phyloP scores from a whole-genome alignment of 2,888 invertebrate species.

The Drosophila sordidula region DNA sequence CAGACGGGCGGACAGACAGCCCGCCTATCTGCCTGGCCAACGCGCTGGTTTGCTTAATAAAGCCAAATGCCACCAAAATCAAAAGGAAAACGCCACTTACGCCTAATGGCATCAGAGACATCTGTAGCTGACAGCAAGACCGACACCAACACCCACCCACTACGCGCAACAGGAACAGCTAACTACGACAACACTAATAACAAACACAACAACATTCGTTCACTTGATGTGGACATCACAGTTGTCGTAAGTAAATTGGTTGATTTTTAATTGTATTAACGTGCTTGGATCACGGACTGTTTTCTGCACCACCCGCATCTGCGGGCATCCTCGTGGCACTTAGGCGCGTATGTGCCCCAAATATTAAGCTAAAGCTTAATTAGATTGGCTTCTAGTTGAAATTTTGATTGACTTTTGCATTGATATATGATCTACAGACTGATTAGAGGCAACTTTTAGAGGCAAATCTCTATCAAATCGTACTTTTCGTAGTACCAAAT shows the following conservation, averaged over 20 bases:
- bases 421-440: not conserved
- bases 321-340: constrained; percentile 46
- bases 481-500: too few species aligned
- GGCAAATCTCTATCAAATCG: too few species aligned
- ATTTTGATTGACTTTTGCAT: not conserved
- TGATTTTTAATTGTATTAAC: constrained; percentile 74
- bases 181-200: constrained; percentile 1
- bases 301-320: too few species aligned
- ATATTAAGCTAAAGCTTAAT: constrained; percentile 55
- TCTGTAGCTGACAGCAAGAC: constrained; percentile 49
- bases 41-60: constrained; percentile 63
- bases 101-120: constrained; percentile 69
- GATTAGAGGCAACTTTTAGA: too few species aligned
- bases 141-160: constrained; percentile 5
- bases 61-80: constrained; percentile 76
- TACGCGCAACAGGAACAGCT: not conserved
- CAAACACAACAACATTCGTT: not conserved
- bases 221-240: not conserved
- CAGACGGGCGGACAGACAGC: not conserved
- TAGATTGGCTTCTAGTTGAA: constrained; percentile 38
- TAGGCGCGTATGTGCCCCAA: constrained; percentile 60
- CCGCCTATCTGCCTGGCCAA: constrained; percentile 25
- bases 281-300: constrained; percentile 21
- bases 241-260: constrained; percentile 47
- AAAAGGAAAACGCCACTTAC: constrained; percentile 78